Percentiles rank a stretch among this genome's conserved stretches.
phyloP scores from a whole-genome alignment of 2,888 invertebrate species.

The Spisula subtruncata region DNA sequence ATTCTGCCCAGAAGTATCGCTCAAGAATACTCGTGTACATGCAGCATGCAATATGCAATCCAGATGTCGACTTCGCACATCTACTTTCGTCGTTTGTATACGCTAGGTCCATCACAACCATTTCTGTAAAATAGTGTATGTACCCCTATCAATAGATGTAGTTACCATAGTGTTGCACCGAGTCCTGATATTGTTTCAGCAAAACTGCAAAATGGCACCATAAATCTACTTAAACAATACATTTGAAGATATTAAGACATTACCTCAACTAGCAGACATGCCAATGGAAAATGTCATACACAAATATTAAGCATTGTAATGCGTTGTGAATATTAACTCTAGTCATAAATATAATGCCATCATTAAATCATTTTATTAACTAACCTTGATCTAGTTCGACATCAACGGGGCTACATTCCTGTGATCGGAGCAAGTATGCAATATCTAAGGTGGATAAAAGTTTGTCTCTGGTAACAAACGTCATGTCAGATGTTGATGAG shows the following conservation, averaged over 20 bases:
- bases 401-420: background rate
- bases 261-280: no score
- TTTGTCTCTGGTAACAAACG: background rate
- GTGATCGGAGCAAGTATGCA: background rate
- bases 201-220: no score
- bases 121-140: slow-evolving; percentile 1
- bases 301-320: no score
- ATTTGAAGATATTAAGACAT: no score
- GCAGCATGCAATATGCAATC: slow-evolving; percentile 25
- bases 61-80: background rate
- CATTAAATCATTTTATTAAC: background rate
- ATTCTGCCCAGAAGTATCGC: slow-evolving; percentile 17
- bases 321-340: no score
- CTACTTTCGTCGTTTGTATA: background rate
- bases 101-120: background rate
- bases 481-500: background rate
- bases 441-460: background rate
- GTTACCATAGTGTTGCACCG: no score
- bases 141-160: no score
- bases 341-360: background rate
- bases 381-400: background rate
- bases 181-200: no score
- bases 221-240: no score
- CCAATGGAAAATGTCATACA: no score
- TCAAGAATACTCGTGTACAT: background rate